Conservation (phyloP, 2,888 invertebrate genomes). For the Lasioglossum pauxillum region DNA sequence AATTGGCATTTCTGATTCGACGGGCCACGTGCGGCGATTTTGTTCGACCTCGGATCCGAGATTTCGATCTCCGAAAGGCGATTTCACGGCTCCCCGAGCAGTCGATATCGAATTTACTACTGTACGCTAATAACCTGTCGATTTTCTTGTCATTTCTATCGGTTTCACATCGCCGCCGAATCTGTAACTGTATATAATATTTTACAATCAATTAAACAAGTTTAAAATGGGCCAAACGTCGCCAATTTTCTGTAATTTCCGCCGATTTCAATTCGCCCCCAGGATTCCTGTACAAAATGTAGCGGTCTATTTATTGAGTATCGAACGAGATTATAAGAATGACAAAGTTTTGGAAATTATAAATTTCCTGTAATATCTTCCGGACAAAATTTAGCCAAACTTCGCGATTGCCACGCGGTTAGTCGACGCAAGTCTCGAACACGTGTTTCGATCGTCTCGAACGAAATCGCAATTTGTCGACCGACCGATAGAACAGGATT, state of each 20-base stretch:
- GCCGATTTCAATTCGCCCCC: too few relatives aligned
- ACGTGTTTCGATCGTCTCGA: not conserved
- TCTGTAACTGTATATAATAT: too few relatives aligned
- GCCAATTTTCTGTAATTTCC: too few relatives aligned
- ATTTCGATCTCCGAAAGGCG: not conserved
- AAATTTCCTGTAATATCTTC: too few relatives aligned
- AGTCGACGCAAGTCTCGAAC: not conserved
- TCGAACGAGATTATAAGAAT: not conserved
- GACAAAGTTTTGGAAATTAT: not conserved
- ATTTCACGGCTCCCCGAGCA: not conserved
- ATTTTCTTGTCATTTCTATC: not conserved
- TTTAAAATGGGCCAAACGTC: too few relatives aligned
- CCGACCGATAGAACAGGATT: not conserved
- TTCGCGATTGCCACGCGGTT: not conserved
- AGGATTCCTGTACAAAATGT: not conserved
- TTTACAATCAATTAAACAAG: too few relatives aligned
- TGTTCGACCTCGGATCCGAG: not conserved
- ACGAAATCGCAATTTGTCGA: not conserved
- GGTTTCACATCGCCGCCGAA: not conserved
- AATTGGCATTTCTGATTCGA: not conserved
- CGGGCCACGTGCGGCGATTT: not conserved
- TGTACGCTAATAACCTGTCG: too few relatives aligned
- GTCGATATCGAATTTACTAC: not conserved
- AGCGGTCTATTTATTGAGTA: not conserved
- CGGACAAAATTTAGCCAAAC: not conserved